Conservation (phyloP, 1,140 invertebrate genomes). For the Ectropis grisescens region DNA sequence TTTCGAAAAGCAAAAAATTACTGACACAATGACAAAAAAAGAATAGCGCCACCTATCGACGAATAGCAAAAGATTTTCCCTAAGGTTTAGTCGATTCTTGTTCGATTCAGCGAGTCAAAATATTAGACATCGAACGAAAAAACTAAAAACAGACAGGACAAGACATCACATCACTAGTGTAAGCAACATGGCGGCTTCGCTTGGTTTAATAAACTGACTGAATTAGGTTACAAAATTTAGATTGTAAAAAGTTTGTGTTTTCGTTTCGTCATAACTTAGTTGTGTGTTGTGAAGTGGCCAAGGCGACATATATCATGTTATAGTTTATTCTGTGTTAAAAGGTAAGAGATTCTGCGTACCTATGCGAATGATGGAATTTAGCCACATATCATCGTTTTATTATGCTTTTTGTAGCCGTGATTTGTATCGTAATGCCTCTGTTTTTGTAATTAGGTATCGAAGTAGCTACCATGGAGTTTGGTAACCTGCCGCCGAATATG, state of each 20-base stretch:
- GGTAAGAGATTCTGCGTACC: constrained; percentile 30
- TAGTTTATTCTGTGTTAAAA: constrained; percentile 38
- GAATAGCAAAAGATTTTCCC: too few relatives aligned
- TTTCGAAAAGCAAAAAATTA: too few relatives aligned
- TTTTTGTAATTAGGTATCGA: constrained; percentile 65
- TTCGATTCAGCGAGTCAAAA: too few relatives aligned
- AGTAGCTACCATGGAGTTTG: constrained; percentile 62
- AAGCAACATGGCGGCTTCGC: too few relatives aligned
- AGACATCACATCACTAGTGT: too few relatives aligned
- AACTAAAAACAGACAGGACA: too few relatives aligned
- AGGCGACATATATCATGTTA: constrained; percentile 43
- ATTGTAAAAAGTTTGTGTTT: constrained; percentile 11
- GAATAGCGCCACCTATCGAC: too few relatives aligned
- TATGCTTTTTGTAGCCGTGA: neutral
- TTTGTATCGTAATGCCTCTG: constrained; percentile 28
- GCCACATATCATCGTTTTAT: constrained; percentile 1
- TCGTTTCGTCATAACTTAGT: constrained; percentile 14
- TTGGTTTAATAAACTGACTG: too few relatives aligned
- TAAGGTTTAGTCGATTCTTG: too few relatives aligned
- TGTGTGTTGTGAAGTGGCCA: constrained; percentile 25
- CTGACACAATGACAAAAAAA: too few relatives aligned
- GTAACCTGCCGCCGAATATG: constrained; percentile 62
- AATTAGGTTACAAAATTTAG: too few relatives aligned
- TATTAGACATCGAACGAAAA: too few relatives aligned
- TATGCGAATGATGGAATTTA: constrained; percentile 6